phyloP scores from a whole-genome alignment of 2,888 invertebrate genomes.

The Atrina japonica region DNA sequence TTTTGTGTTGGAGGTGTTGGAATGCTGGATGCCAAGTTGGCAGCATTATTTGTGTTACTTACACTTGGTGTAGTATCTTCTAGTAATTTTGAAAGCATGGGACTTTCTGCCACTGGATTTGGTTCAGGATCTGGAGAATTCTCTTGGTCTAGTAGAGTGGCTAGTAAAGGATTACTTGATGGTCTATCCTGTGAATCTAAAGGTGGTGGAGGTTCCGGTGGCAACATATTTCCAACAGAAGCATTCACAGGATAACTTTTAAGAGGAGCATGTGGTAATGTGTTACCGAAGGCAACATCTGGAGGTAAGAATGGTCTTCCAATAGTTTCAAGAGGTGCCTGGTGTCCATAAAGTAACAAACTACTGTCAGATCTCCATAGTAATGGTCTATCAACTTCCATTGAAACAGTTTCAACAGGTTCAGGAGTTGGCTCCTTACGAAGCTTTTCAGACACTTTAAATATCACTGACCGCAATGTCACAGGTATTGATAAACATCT shows the following conservation, averaged over 20 bases:
- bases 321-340: not conserved
- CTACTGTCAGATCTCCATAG: not conserved
- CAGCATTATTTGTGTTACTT: slow-evolving; percentile 13
- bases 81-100: slow-evolving; percentile 75
- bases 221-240: slow-evolving; percentile 17
- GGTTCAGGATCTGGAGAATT: slow-evolving; percentile 51
- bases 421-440: slow-evolving; percentile 59
- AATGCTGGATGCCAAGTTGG: slow-evolving; percentile 53
- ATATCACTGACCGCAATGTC: slow-evolving; percentile 92
- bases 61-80: slow-evolving; percentile 58
- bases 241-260: not conserved
- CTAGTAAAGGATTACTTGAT: slow-evolving; percentile 73
- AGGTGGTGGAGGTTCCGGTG: slow-evolving; percentile 35
- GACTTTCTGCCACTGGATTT: slow-evolving; percentile 59
- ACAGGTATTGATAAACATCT: slow-evolving; percentile 94
- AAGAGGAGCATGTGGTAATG: slow-evolving; percentile 5
- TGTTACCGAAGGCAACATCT: not conserved
- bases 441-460: slow-evolving; percentile 80
- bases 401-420: slow-evolving; percentile 39
- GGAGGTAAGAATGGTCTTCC: slow-evolving; percentile 7
- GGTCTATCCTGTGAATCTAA: slow-evolving; percentile 37
- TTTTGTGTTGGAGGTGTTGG: slow-evolving; percentile 51
- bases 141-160: slow-evolving; percentile 75
- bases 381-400: slow-evolving; percentile 9
- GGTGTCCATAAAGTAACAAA: not conserved